Evolutionary conservation across 2,888 invertebrate species (phyloP).

Genomic region (Nasonia oneida): DNA sequence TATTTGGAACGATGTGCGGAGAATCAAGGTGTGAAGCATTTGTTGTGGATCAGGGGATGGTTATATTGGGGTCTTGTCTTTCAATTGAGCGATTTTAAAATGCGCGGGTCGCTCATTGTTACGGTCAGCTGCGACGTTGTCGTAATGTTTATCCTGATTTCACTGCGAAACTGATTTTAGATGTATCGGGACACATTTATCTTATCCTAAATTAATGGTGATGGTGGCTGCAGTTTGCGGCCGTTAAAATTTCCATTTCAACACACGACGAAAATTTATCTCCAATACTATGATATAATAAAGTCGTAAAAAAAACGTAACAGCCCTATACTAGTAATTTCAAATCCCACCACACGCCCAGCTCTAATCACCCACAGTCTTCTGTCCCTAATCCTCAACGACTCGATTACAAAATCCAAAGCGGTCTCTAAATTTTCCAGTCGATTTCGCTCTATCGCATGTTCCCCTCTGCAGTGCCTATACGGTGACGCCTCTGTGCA

Average conservation of each 20-base stretch:
- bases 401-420: slow-evolving; percentile 37
- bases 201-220: neutral
- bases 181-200: neutral
- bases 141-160: slow-evolving; percentile 17
- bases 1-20: neutral
- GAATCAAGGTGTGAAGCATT: slow-evolving; percentile 39
- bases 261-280: too few relatives aligned
- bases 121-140: neutral
- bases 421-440: slow-evolving; percentile 39
- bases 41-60: neutral
- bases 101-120: slow-evolving; percentile 19
- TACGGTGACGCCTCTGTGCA: neutral
- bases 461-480: neutral
- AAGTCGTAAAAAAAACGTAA: neutral
- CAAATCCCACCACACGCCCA: neutral
- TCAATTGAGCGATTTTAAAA: slow-evolving; percentile 27
- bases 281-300: too few relatives aligned
- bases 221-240: neutral
- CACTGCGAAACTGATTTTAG: neutral
- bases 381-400: slow-evolving; percentile 8
- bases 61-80: neutral
- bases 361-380: neutral
- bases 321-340: neutral
- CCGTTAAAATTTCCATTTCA: too few relatives aligned
- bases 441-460: slow-evolving; percentile 27